Conservation (phyloP, 2,797 vertebrate species). For the Poeciliopsis presidionis region DNA sequence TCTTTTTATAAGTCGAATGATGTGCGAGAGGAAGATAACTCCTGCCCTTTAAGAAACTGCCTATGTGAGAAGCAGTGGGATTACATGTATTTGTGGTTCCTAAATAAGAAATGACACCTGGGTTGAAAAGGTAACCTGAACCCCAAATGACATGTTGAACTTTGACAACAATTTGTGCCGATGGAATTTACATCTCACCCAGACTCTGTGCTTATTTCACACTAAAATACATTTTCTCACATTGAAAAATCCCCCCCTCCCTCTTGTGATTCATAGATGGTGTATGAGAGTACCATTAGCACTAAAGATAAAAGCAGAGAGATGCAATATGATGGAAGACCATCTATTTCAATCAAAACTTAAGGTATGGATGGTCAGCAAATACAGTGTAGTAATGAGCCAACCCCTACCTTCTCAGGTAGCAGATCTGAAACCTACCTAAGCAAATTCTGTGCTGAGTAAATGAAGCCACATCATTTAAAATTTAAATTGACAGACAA, state of each 20-base stretch:
- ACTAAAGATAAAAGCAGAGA: constrained; percentile 57
- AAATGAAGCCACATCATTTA: constrained; percentile 55
- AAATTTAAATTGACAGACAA: constrained; percentile 66
- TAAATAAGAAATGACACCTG: constrained; percentile 14
- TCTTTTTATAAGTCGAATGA: background rate
- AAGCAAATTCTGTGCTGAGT: constrained; percentile 49
- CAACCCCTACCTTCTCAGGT: constrained; percentile 24
- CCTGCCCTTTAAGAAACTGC: background rate
- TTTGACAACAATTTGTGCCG: constrained; percentile 23
- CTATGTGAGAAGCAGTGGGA: background rate
- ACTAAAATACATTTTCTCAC: constrained; percentile 49
- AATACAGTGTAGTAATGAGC: constrained; percentile 37
- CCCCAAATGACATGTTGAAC: constrained; percentile 26
- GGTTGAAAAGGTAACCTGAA: constrained; percentile 7
- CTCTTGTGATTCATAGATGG: constrained; percentile 59
- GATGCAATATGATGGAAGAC: constrained; percentile 54
- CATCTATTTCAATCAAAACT: constrained; percentile 56
- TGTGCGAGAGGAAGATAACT: background rate
- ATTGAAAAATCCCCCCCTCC: constrained; percentile 51
- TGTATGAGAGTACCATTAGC: constrained; percentile 70
- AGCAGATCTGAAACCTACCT: constrained; percentile 31
- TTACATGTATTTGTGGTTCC: background rate
- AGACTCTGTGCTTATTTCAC: constrained; percentile 49
- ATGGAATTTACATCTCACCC: constrained; percentile 30
- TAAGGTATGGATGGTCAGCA: constrained; percentile 60